phyloP scores from a whole-genome alignment of 2,113 vertebrate genomes.

The Amia ocellicauda region DNA sequence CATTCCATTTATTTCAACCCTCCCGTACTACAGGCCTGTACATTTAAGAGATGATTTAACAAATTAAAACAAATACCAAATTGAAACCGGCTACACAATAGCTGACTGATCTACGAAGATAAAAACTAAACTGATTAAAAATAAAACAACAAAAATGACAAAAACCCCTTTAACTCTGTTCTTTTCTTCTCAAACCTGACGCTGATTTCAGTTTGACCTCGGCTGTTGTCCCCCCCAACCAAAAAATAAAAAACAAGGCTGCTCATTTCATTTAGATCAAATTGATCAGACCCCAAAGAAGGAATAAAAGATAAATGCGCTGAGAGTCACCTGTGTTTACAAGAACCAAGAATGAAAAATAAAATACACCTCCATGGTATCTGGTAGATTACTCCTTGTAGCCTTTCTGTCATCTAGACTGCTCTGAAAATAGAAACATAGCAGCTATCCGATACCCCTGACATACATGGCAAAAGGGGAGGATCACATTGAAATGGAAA shows the following conservation, averaged over 20 bases:
- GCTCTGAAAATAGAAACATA: conserved; percentile 84
- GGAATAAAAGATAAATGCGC: conserved; percentile 40
- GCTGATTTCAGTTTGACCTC: not conserved
- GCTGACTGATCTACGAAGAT: no score
- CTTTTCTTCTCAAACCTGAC: no score
- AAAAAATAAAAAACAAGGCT: conserved; percentile 4
- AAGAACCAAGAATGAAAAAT: not conserved
- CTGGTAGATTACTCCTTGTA: conserved; percentile 69
- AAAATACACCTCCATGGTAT: conserved; percentile 64
- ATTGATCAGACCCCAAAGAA: conserved; percentile 31
- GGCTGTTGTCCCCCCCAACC: not conserved
- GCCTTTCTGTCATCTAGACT: conserved; percentile 79
- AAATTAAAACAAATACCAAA: not conserved
- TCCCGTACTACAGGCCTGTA: conserved; percentile 21
- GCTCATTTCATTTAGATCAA: not conserved
- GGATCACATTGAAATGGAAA: conserved; percentile 41
- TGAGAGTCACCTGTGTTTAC: conserved; percentile 60
- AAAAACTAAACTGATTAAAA: conserved; percentile 12
- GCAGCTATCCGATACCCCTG: conserved; percentile 78
- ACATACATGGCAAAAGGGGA: conserved; percentile 81
- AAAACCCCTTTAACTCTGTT: no score
- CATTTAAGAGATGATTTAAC: not conserved
- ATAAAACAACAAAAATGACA: no score
- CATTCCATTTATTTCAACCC: conserved; percentile 63
- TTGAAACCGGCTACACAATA: no score